Percentiles rank a stretch among this genome's conserved stretches.
Conservation (phyloP, 2,113 vertebrate species). For the Aleadryas rufinucha region DNA sequence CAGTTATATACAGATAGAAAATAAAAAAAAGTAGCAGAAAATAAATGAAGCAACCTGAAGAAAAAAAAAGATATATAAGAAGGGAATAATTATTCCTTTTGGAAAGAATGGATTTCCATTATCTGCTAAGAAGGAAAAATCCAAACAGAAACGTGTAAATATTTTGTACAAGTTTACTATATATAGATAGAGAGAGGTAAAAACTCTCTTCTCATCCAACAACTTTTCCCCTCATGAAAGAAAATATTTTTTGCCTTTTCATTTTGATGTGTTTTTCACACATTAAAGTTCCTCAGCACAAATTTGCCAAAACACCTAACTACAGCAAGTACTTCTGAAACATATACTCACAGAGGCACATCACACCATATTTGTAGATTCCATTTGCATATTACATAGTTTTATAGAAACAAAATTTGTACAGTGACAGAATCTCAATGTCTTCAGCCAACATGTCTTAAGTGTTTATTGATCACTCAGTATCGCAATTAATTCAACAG, state of each 20-base stretch:
- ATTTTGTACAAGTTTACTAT: neutral
- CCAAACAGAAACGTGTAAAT: neutral
- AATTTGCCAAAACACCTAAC: neutral
- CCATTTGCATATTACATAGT: neutral
- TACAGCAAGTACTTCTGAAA: neutral
- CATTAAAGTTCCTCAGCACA: neutral
- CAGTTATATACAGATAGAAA: neutral
- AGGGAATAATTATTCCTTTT: neutral
- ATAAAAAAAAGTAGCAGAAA: neutral
- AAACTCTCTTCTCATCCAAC: neutral
- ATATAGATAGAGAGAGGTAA: neutral
- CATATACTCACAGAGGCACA: neutral
- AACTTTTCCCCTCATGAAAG: neutral
- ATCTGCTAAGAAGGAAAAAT: neutral
- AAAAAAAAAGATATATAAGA: neutral
- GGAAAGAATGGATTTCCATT: neutral
- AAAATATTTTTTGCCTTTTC: neutral
- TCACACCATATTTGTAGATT: neutral
- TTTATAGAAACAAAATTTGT: neutral
- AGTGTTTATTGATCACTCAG: neutral
- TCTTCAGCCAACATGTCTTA: neutral
- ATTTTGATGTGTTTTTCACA: neutral
- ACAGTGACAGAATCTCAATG: neutral
- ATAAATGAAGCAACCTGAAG: neutral
- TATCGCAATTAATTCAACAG: neutral